Percentiles rank a stretch among this genome's conserved stretches.
phyloP scores from a whole-genome alignment of 2,888 invertebrate species.

The Teleogryllus oceanicus region DNA sequence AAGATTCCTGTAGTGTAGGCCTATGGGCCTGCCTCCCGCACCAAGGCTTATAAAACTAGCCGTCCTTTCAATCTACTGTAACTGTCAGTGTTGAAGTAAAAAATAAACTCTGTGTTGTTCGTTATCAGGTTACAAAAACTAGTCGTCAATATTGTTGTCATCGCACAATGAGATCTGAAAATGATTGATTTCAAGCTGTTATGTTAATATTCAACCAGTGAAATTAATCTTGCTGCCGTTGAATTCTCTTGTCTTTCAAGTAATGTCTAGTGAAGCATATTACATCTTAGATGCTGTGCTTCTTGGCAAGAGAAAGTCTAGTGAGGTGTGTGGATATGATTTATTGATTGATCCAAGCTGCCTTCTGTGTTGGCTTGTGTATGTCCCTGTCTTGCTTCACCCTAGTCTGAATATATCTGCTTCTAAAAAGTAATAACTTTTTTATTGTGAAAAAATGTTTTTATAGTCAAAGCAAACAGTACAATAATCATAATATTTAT shows the following conservation, averaged over 20 bases:
- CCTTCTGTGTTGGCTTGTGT: constrained; percentile 18
- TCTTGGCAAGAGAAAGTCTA: background rate
- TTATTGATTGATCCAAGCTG: constrained; percentile 23
- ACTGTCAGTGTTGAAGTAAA: constrained; percentile 30
- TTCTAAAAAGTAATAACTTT: constrained; percentile 18
- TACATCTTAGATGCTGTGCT: background rate
- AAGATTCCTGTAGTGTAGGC: constrained; percentile 1
- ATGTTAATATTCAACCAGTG: constrained; percentile 28
- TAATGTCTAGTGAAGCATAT: background rate
- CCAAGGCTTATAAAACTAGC: constrained; percentile 23
- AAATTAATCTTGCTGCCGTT: constrained; percentile 3
- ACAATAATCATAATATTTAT: constrained; percentile 29
- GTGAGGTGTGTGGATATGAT: constrained; percentile 22
- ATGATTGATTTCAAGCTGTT: constrained; percentile 20
- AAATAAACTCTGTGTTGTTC: constrained; percentile 32
- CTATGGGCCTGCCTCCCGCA: constrained; percentile 18
- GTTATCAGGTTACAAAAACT: constrained; percentile 30
- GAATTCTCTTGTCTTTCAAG: background rate
- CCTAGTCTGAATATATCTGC: background rate
- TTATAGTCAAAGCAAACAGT: constrained; percentile 24
- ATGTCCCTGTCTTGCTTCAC: constrained; percentile 18
- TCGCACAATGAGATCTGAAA: constrained; percentile 32
- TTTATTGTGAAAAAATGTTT: constrained; percentile 20
- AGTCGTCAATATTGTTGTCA: constrained; percentile 34
- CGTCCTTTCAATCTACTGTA: constrained; percentile 29